These are phyloP conservation scores for Ceratina australensis DNA, from an alignment of 1,140 invertebrate species.

Conservation along the genomic window DNA sequence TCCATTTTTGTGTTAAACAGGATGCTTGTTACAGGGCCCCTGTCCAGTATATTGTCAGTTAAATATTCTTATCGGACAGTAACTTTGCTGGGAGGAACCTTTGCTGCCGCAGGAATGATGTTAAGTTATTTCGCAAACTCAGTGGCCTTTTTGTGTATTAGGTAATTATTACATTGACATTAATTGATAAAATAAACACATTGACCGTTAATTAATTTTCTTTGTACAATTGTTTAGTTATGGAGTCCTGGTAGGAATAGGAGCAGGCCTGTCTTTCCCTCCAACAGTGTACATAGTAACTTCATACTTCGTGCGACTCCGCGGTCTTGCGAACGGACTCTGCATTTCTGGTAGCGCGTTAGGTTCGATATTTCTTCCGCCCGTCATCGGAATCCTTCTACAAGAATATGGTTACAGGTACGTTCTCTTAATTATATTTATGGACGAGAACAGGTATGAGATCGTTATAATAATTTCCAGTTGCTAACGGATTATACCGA, in stretches of 20 bases:
- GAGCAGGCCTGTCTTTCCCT: constrained; percentile 89
- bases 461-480: constrained; percentile 20
- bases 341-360: constrained; percentile 94
- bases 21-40: constrained; percentile 84
- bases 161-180: constrained; percentile 77
- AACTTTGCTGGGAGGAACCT: constrained; percentile 90
- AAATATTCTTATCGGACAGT: constrained; percentile 95
- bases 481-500: background rate
- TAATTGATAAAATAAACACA: background rate
- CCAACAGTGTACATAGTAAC: constrained; percentile 95
- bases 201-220: background rate
- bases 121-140: constrained; percentile 90
- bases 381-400: constrained; percentile 85
- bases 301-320: constrained; percentile 89
- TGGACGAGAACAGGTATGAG: constrained; percentile 11
- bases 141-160: constrained; percentile 87
- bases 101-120: constrained; percentile 92
- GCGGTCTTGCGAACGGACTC: constrained; percentile 92
- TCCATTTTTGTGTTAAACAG: background rate
- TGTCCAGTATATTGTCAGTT: constrained; percentile 93
- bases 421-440: constrained; percentile 24
- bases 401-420: constrained; percentile 88
- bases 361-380: constrained; percentile 90
- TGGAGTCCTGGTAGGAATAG: constrained; percentile 89
- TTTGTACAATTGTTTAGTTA: constrained; percentile 82